Evolutionary conservation across 2,113 vertebrate species (phyloP).

Genomic region (Phodopus roborovskii): DNA sequence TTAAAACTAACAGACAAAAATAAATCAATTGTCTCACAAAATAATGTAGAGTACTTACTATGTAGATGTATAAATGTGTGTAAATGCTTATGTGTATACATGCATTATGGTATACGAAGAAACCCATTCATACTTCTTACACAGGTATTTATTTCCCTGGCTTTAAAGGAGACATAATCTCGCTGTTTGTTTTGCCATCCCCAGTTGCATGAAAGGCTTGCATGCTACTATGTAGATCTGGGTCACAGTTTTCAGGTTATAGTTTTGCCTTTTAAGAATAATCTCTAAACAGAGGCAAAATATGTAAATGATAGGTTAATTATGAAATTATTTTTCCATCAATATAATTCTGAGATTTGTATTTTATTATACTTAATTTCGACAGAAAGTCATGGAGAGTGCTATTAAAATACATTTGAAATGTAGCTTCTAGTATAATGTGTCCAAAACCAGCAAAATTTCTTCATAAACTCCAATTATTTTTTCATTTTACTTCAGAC

Average conservation of each 20-base stretch:
- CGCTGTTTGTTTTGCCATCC: not conserved
- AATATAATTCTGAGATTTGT: conserved; percentile 70
- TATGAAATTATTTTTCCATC: conserved; percentile 66
- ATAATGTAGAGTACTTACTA: not conserved
- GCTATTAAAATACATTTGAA: conserved; percentile 76
- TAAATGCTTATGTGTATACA: not conserved
- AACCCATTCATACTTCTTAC: not conserved
- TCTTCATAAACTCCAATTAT: conserved; percentile 33
- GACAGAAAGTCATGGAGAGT: conserved; percentile 73
- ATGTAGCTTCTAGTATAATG: conserved; percentile 67
- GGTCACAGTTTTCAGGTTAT: not conserved
- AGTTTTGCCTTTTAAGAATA: conserved; percentile 46
- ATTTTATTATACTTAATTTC: conserved; percentile 75
- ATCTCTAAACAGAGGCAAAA: conserved; percentile 7
- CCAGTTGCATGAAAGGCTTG: not conserved
- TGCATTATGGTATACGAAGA: not conserved
- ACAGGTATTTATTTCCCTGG: conserved; percentile 13
- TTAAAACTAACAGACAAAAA: not conserved
- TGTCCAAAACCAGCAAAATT: conserved; percentile 71
- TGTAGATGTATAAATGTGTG: no score
- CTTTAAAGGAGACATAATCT: not conserved
- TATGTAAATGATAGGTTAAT: conserved; percentile 64
- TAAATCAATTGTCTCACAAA: not conserved
- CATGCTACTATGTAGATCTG: not conserved
- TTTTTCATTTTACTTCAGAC: conserved; percentile 64